A percentile compares a stretch with the other conserved stretches of the same genome.
Evolutionary conservation across 30 jellyfish, hydroid and myxozoan genomes (phyloP).

Genomic region (Pseudorhiza aurosa): DNA sequence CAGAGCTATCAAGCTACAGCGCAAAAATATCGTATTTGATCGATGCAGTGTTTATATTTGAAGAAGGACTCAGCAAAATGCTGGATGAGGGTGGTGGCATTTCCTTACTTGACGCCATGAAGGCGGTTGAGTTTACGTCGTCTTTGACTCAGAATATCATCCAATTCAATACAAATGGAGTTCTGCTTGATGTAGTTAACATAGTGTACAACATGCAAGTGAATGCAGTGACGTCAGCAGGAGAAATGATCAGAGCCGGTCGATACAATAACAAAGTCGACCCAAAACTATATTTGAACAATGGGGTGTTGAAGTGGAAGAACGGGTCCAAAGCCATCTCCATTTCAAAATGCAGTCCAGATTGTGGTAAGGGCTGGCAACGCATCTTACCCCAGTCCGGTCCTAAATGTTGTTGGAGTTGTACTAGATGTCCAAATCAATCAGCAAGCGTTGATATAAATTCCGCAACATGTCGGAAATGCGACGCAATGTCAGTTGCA

Average conservation of each 20-base stretch:
- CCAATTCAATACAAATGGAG: constrained; percentile 32
- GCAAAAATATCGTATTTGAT: constrained; percentile 57
- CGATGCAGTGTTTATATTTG: constrained; percentile 77
- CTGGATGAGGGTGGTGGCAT: not conserved
- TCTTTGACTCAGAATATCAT: constrained; percentile 61
- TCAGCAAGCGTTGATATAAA: constrained; percentile 70
- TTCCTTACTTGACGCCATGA: constrained; percentile 27
- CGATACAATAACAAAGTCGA: constrained; percentile 17
- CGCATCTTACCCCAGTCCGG: constrained; percentile 15
- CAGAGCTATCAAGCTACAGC: constrained; percentile 12
- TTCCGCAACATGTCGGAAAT: constrained; percentile 64
- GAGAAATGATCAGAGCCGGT: constrained; percentile 47
- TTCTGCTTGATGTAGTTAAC: constrained; percentile 18
- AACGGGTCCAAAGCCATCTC: constrained; percentile 63
- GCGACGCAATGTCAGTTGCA: constrained; percentile 47
- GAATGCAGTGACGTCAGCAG: not conserved
- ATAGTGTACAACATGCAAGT: constrained; percentile 64
- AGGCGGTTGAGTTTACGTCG: constrained; percentile 24
- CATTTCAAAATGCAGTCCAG: constrained; percentile 70
- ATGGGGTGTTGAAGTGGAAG: constrained; percentile 75
- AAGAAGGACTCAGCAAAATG: constrained; percentile 15
- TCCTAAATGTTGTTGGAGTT: constrained; percentile 80
- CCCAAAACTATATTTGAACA: constrained; percentile 42
- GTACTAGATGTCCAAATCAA: constrained; percentile 73
- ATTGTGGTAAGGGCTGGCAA: constrained; percentile 70